Conservation (phyloP, 2,797 vertebrate genomes). For the Hozukius guyotensis region DNA sequence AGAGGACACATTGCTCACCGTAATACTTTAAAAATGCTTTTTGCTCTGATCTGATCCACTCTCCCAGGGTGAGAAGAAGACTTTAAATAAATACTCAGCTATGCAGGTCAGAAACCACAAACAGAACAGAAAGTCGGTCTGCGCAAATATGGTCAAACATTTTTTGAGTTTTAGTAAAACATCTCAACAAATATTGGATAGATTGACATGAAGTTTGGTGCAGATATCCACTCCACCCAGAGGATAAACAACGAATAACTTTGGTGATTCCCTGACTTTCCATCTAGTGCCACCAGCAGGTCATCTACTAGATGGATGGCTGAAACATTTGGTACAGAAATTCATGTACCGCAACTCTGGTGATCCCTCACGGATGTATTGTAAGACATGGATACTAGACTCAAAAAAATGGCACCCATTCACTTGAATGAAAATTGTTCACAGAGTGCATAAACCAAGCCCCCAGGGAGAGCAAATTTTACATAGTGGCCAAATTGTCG, state of each 20-base stretch:
- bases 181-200: not conserved
- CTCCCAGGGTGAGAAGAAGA: not conserved
- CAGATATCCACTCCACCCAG: not conserved
- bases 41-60: not conserved
- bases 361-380: not conserved
- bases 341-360: not conserved
- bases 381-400: not conserved
- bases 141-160: not conserved
- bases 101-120: conserved; percentile 12
- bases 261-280: not conserved
- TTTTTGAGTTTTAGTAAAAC: not conserved
- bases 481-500: too few relatives aligned
- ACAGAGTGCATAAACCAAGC: not conserved
- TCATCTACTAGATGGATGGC: not conserved
- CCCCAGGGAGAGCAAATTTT: too few relatives aligned
- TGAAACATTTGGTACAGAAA: not conserved
- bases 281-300: not conserved
- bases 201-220: not conserved
- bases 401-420: not conserved
- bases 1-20: conserved; percentile 10
- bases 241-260: not conserved
- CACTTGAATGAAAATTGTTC: not conserved
- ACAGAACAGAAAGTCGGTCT: not conserved
- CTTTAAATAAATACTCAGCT: not conserved
- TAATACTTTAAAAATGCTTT: conserved; percentile 2